phyloP scores from a whole-genome alignment of 2,888 invertebrate species.

The Drosophila pegasa region DNA sequence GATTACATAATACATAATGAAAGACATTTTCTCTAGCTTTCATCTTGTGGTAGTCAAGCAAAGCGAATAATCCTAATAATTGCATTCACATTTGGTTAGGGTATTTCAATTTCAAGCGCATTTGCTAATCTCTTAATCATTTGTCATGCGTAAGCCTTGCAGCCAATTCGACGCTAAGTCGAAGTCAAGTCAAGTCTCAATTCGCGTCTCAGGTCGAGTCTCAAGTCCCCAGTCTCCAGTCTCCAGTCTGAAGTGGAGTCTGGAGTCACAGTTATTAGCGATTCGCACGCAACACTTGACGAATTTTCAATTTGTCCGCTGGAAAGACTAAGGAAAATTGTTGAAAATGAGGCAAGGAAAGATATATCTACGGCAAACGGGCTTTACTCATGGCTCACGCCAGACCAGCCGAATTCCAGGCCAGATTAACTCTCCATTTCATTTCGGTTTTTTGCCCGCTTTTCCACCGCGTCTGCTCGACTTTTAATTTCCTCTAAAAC shows the following conservation, averaged over 20 bases:
- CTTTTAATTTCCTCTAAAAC: constrained; percentile 33
- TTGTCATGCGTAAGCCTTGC: background rate
- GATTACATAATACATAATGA: too few relatives aligned
- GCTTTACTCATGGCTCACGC: constrained; percentile 8
- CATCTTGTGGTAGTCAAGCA: background rate
- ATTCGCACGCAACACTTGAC: constrained; percentile 22
- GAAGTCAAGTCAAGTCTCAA: too few relatives aligned
- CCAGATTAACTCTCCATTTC: constrained; percentile 26
- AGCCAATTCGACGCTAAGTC: too few relatives aligned
- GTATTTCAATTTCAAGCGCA: background rate
- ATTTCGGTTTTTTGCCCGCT: constrained; percentile 3
- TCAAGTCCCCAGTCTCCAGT: too few relatives aligned
- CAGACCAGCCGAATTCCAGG: constrained; percentile 32
- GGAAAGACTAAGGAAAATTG: background rate
- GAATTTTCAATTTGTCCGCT: constrained; percentile 32
- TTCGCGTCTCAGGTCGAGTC: too few relatives aligned
- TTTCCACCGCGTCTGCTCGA: constrained; percentile 7
- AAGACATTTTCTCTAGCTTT: background rate
- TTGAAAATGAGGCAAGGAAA: background rate
- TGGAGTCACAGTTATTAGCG: constrained; percentile 6
- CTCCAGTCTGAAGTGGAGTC: background rate
- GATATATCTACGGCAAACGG: background rate
- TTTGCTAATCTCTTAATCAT: background rate
- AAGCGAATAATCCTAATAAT: too few relatives aligned
- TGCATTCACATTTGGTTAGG: background rate